These are phyloP conservation scores for Teleogryllus oceanicus DNA, from an alignment of 2,888 invertebrate genomes.

Conservation along the genomic window DNA sequence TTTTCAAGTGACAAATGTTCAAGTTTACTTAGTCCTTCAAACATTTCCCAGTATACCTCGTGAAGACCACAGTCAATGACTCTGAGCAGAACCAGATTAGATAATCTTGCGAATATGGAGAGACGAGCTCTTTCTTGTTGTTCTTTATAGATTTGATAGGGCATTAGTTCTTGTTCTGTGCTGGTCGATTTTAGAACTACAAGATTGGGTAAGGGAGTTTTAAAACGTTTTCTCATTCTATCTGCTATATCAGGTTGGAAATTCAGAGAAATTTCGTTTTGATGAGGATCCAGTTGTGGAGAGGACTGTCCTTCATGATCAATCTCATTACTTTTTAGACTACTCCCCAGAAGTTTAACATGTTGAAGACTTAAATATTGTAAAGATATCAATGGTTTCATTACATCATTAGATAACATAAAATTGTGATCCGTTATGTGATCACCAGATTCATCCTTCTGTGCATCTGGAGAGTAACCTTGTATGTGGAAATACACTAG, in stretches of 20 bases:
- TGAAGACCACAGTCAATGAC: constrained; percentile 59
- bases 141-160: constrained; percentile 61
- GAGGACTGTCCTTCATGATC: constrained; percentile 28
- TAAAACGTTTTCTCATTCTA: not conserved
- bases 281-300: constrained; percentile 22
- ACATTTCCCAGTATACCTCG: constrained; percentile 65
- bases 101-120: constrained; percentile 52
- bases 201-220: constrained; percentile 32
- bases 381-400: constrained; percentile 44
- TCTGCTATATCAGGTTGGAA: not conserved
- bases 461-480: constrained; percentile 47
- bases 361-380: constrained; percentile 56
- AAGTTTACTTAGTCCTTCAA: constrained; percentile 59
- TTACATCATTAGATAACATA: constrained; percentile 43
- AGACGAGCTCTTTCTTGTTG: constrained; percentile 50
- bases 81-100: constrained; percentile 56
- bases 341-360: constrained; percentile 46
- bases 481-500: constrained; percentile 60
- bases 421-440: not conserved
- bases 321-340: constrained; percentile 31
- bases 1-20: constrained; percentile 61
- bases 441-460: constrained; percentile 27
- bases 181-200: constrained; percentile 31
- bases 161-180: constrained; percentile 55
- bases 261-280: constrained; percentile 28